Evolutionary conservation across 2,888 invertebrate genomes (phyloP).

Genomic region (Molanna angustata): DNA sequence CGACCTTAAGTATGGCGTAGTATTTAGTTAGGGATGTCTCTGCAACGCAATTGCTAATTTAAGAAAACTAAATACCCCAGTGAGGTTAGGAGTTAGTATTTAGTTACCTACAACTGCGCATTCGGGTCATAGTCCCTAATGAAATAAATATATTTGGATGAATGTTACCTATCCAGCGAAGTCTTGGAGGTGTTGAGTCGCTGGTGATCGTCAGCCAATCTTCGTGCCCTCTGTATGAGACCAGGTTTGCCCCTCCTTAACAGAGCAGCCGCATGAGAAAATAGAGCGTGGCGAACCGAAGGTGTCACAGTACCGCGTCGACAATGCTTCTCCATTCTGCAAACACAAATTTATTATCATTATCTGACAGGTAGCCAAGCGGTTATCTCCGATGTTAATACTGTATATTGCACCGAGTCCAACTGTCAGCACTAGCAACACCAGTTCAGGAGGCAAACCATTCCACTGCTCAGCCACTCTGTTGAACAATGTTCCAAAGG

Average conservation of each 20-base stretch:
- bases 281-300: conserved; percentile 36
- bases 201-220: conserved; percentile 20
- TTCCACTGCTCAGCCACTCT: no score
- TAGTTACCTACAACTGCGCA: no score
- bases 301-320: conserved; percentile 25
- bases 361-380: not conserved
- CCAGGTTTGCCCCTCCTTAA: conserved; percentile 37
- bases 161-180: conserved; percentile 16
- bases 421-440: not conserved
- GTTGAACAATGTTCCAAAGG: no score
- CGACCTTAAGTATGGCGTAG: no score
- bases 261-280: conserved; percentile 39
- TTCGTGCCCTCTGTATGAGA: conserved; percentile 36
- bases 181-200: conserved; percentile 9
- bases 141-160: not conserved
- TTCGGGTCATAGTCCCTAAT: not conserved
- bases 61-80: no score
- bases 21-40: no score
- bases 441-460: no score
- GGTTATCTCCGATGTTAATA: not conserved
- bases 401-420: not conserved
- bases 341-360: not conserved
- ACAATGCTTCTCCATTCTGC: conserved; percentile 39
- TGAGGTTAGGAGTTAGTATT: no score
- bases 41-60: no score